Percentiles rank a stretch among this genome's conserved stretches.
Conservation (phyloP, 2,888 invertebrate species). For the Subacronicta megacephala region DNA sequence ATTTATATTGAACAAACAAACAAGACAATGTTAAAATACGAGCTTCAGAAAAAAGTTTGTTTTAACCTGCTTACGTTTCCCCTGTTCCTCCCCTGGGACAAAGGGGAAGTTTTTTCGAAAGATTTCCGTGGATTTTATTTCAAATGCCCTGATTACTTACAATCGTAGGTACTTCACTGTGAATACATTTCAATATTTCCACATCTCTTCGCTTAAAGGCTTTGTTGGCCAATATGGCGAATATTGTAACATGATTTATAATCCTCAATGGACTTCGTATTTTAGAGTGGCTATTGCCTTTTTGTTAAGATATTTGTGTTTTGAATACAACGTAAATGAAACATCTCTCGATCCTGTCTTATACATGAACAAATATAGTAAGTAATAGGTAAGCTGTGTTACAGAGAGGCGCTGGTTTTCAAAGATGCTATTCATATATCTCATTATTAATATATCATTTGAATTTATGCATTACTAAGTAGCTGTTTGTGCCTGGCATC, state of each 20-base stretch:
- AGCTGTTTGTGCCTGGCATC: no score
- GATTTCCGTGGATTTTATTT: conserved; percentile 74
- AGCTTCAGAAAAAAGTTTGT: conserved; percentile 66
- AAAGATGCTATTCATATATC: no score
- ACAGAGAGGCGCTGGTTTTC: no score
- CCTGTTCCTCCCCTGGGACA: conserved; percentile 64
- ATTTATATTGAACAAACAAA: conserved; percentile 30
- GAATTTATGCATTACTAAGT: no score
- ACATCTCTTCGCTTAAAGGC: conserved; percentile 44
- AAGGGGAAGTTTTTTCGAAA: conserved; percentile 64
- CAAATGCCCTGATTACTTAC: conserved; percentile 66
- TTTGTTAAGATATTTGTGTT: background rate
- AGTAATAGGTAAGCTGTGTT: no score
- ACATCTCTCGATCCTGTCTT: no score
- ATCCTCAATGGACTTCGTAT: conserved; percentile 19
- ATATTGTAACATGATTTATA: conserved; percentile 39
- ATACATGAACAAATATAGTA: no score
- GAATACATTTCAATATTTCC: conserved; percentile 77
- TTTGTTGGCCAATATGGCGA: conserved; percentile 36
- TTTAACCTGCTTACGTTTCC: conserved; percentile 70
- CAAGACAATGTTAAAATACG: conserved; percentile 59
- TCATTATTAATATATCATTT: no score
- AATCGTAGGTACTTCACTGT: conserved; percentile 64
- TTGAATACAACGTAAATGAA: no score
- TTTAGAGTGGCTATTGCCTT: conserved; percentile 15